Evolutionary conservation across 2,113 vertebrate genomes (phyloP).

Genomic region (Halcyon malimbica): DNA sequence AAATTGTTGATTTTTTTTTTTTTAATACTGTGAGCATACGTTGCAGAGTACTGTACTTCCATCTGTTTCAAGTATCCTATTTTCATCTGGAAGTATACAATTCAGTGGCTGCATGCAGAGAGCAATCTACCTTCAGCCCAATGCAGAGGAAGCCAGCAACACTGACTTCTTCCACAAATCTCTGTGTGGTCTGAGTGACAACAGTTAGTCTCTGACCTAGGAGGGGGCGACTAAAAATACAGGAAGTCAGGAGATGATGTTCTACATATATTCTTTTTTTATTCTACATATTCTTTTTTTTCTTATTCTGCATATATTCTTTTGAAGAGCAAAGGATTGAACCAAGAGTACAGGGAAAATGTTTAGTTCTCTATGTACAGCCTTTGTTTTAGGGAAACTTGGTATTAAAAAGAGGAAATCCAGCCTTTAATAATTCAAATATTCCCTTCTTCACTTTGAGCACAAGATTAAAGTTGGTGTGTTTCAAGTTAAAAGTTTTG

Average conservation of each 20-base stretch:
- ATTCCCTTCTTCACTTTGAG: neutral
- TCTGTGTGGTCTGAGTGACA: neutral
- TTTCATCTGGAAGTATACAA: neutral
- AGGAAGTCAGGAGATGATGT: neutral
- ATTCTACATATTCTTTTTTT: too few species aligned
- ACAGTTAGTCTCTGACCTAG: neutral
- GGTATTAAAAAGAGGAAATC: neutral
- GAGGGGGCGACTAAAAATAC: neutral
- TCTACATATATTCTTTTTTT: neutral
- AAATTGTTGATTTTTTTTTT: neutral
- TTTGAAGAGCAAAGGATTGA: neutral
- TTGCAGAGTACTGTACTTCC: neutral
- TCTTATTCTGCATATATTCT: neutral
- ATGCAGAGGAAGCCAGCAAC: neutral
- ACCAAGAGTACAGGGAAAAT: neutral
- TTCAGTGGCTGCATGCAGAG: neutral
- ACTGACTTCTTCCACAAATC: neutral
- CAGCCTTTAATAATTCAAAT: neutral
- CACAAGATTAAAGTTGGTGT: neutral
- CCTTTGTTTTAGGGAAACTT: neutral
- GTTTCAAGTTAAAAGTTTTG: neutral
- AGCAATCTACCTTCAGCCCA: neutral
- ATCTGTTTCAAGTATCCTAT: neutral
- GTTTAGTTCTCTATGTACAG: neutral
- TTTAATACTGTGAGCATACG: neutral